Base-by-base conservation (phyloP, 2,888 invertebrate genomes). In the Hyposoter dolosus region DNA sequence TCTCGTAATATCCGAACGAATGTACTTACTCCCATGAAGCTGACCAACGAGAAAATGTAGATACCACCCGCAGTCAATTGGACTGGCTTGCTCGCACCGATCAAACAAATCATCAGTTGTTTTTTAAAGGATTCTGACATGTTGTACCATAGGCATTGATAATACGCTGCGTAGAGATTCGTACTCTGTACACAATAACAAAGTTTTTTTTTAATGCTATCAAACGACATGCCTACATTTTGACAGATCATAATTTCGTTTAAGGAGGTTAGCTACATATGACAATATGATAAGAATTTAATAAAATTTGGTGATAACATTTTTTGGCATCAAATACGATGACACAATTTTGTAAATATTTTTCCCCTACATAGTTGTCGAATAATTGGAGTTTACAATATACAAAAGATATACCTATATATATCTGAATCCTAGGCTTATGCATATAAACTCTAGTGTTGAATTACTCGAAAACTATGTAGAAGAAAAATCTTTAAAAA, bases 21-120 rank as follows among this genome's bases (percentile, higher is more conserved):
- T 10, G 15, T 65, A 47, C 76, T 76, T 47, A 84, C 84, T 10
- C 84, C 32, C 45, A 75, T 84, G 15, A 84, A 84, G 72, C 77
- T 84, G 40, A 71, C 71, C 45, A 77, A 35, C 5, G 77, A 77
- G 45, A 84, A 84, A 72, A 77, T 72, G 45, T 84, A 84, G 72
- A 65, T 69, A 5, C 84, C 84, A 35, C 77, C 81, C 12, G 72
- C 84, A 6, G 76, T 72, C 47, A 84, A 72, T 68, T 66, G 77
- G 40, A 84, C 56, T 17, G 84, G 84, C 43, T 78, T 84, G 72
- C 72, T 72, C 4, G 84, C 76, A 12, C 81, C 84, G 40, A 81
- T 72, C 56, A 74, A 81, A 12, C 84, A 84, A 65, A 84, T 84
- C 10, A 81, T 45, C 3, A 84, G n/a, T 72, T 84, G 84, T 72